phyloP scores from a whole-genome alignment of 2,888 invertebrate genomes.

The Hypena proboscidalis region DNA sequence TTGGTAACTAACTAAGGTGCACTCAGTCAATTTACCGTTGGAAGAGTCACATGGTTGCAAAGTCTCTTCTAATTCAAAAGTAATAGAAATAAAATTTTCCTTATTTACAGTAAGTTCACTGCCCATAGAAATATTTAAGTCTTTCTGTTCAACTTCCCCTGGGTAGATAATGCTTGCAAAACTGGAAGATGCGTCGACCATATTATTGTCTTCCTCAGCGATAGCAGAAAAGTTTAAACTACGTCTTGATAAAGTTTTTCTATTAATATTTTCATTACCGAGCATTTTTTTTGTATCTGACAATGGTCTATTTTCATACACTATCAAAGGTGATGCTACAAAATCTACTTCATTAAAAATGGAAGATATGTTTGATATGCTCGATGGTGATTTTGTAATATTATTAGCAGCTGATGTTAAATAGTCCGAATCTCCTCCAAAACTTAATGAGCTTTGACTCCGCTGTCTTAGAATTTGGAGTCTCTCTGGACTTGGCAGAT shows the following conservation, averaged over 20 bases:
- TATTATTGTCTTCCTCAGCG: slow-evolving; percentile 4
- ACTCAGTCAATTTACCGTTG: background rate
- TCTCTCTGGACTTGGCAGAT: background rate
- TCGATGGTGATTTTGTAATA: slow-evolving; percentile 4
- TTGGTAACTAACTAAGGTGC: background rate
- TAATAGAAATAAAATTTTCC: background rate
- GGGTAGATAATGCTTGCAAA: background rate
- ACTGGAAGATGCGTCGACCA: slow-evolving; percentile 1
- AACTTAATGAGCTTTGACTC: background rate
- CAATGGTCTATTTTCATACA: background rate
- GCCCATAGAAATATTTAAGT: background rate
- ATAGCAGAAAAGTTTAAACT: slow-evolving; percentile 4
- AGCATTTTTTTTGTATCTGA: background rate
- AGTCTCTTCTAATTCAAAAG: background rate
- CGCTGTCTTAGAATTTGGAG: background rate
- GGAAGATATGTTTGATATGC: slow-evolving; percentile 2
- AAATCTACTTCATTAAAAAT: slow-evolving; percentile 4
- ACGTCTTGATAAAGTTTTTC: slow-evolving; percentile 4
- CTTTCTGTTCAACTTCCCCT: background rate
- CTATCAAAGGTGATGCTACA: slow-evolving; percentile 1
- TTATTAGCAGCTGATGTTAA: background rate
- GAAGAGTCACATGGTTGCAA: background rate
- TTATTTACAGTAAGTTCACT: background rate
- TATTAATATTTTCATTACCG: background rate
- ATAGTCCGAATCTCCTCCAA: background rate